Evolutionary conservation across 2,797 vertebrate species (phyloP).

Genomic region (Lutjanus argentimaculatus): DNA sequence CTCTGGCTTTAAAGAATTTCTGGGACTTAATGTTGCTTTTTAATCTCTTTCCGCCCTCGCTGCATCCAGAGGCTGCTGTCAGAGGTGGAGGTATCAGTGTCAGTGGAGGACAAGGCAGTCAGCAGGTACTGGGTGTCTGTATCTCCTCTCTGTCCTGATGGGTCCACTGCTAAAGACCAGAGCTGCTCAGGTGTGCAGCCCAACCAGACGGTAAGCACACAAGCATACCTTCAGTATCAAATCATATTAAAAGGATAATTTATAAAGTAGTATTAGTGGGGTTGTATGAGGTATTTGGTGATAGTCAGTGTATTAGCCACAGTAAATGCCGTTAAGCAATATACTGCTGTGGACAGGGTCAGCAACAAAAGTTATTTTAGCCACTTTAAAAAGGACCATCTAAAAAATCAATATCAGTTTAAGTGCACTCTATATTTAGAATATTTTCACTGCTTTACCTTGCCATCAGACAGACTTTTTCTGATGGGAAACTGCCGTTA

Average conservation of each 20-base stretch:
- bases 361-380: too few relatives aligned
- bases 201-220: slow-evolving; percentile 90
- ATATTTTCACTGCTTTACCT: too few relatives aligned
- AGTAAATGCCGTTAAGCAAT: too few relatives aligned
- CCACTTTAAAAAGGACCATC: too few relatives aligned
- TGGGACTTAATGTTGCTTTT: slow-evolving; percentile 13
- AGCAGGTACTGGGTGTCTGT: slow-evolving; percentile 92
- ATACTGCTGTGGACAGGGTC: too few relatives aligned
- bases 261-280: too few relatives aligned
- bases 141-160: slow-evolving; percentile 93
- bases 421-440: too few relatives aligned
- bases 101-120: slow-evolving; percentile 90
- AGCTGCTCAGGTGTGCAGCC: slow-evolving; percentile 92
- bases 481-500: too few relatives aligned
- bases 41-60: slow-evolving; percentile 17
- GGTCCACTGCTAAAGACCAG: slow-evolving; percentile 84
- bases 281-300: too few relatives aligned
- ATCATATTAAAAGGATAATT: background rate
- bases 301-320: too few relatives aligned
- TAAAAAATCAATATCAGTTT: too few relatives aligned
- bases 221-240: background rate
- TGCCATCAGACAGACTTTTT: too few relatives aligned
- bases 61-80: slow-evolving; percentile 92
- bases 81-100: slow-evolving; percentile 93
- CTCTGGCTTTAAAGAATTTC: background rate